Base-by-base conservation (phyloP, 2,888 invertebrate genomes). In the Drosophila ustulata region DNA sequence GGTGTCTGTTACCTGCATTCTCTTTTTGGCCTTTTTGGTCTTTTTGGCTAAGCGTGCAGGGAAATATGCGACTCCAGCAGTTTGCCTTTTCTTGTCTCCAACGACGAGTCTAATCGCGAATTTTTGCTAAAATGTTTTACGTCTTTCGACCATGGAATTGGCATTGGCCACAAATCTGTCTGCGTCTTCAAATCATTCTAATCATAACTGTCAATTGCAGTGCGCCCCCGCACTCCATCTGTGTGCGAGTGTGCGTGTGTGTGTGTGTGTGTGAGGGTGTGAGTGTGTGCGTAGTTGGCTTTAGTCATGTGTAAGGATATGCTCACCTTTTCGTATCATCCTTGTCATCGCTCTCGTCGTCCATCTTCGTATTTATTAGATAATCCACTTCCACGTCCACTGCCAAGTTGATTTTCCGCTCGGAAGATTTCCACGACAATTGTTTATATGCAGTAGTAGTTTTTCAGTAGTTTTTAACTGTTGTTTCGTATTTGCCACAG, bases 321-420 rank as follows among this genome's bases (percentile, higher is more conserved):
- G 39, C 92, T 92, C 93, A 96, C 97, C 97, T 94, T 93, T 97
- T 97, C 9, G 96, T 94, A 88, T 96, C 96, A 92, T 97, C 97
- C 93, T 96, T 96, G 87, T 97, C 96, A 89, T 97, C 96, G 55
- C 95, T 95, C 82, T 96, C 96, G 91, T 97, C 96, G 66, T 96
- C 96, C 96, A 96, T 96, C 59, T 88, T 90, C 62, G 82, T 77
- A 65, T 80, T 75, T 72, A 68, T 78, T 71, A 70, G 68, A 61
- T 82, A 88, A 81, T 89, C 89, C 89, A 25, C 45, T 25, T 49
- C 49, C 50, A 50, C 49, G 34, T 37, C 30, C 28, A 75, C 78
- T 72, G 68, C 56, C 50, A 58, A 65, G 30, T 61, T 68, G 52
- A 28, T 28, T 37, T 52, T 46, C 39, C 45, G 41, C 49, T n/a